phyloP scores from a whole-genome alignment of 2,888 invertebrate species.

The Dryadula phaetusa region DNA sequence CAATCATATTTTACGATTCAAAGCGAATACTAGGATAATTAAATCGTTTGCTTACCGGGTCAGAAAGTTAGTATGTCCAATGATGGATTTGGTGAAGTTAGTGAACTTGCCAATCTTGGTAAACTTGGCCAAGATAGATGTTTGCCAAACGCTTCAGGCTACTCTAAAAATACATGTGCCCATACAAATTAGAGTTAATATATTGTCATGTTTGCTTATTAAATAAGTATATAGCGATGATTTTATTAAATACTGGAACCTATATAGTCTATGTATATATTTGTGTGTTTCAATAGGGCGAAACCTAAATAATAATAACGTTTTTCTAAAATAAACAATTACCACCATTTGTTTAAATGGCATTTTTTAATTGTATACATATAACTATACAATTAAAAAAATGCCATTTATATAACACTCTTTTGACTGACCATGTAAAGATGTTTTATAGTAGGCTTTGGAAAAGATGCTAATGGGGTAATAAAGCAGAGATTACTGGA shows the following conservation, averaged over 20 bases:
- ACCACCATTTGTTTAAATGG: too few species aligned
- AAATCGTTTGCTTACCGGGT: conserved; percentile 47
- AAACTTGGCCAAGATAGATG: conserved; percentile 45
- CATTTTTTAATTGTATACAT: too few species aligned
- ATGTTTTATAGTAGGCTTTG: conserved; percentile 43
- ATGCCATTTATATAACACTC: not conserved
- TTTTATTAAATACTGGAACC: not conserved
- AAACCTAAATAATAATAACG: too few species aligned
- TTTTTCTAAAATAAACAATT: too few species aligned
- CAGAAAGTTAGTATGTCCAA: conserved; percentile 48
- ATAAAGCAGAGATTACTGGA: conserved; percentile 47
- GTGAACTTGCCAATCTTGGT: conserved; percentile 46
- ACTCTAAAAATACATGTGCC: conserved; percentile 30
- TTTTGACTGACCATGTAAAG: conserved; percentile 30
- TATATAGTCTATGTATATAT: not conserved
- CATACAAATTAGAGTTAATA: conserved; percentile 12
- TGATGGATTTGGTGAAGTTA: conserved; percentile 45
- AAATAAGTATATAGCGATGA: not conserved
- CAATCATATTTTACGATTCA: conserved; percentile 40
- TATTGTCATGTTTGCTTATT: conserved; percentile 7
- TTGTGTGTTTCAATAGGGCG: too few species aligned
- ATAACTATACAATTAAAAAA: too few species aligned
- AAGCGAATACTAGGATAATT: conserved; percentile 43
- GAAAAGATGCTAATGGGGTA: conserved; percentile 46
- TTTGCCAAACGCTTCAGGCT: conserved; percentile 46